Evolutionary conservation across 2,888 invertebrate species (phyloP).

Genomic region (Marronus borbonicus): DNA sequence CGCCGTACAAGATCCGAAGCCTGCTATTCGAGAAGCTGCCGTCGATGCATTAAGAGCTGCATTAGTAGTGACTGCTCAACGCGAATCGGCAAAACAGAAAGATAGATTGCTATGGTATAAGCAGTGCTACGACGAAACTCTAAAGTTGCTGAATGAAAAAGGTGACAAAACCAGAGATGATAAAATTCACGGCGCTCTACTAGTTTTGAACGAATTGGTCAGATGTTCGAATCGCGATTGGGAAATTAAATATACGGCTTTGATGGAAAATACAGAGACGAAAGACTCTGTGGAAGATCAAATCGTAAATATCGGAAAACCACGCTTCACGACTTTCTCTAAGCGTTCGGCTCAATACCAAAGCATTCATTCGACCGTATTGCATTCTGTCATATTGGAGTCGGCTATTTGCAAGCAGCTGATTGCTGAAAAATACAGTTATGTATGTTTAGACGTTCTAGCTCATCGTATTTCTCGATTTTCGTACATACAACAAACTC

Average conservation of each 20-base stretch:
- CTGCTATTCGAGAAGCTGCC: constrained; percentile 92
- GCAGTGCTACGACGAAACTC: constrained; percentile 93
- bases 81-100: constrained; percentile 95
- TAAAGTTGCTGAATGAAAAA: constrained; percentile 82
- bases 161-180: constrained; percentile 90
- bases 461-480: constrained; percentile 81
- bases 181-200: constrained; percentile 91
- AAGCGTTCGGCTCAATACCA: constrained; percentile 65
- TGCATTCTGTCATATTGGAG: constrained; percentile 80
- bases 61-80: constrained; percentile 93
- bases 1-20: constrained; percentile 92
- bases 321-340: constrained; percentile 71
- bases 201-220: constrained; percentile 94
- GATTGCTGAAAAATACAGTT: constrained; percentile 87
- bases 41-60: constrained; percentile 96
- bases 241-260: constrained; percentile 85
- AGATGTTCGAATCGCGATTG: constrained; percentile 91
- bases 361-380: constrained; percentile 72
- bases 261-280: constrained; percentile 73
- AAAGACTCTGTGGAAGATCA: constrained; percentile 62
- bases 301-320: constrained; percentile 64
- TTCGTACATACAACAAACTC: constrained; percentile 87
- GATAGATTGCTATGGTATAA: constrained; percentile 94
- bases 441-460: constrained; percentile 85
- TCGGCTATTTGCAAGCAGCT: constrained; percentile 90